Percentiles rank a stretch among this genome's conserved stretches.
Evolutionary conservation across 2,113 vertebrate genomes (phyloP).

Genomic region (Erinaceus europaeus): DNA sequence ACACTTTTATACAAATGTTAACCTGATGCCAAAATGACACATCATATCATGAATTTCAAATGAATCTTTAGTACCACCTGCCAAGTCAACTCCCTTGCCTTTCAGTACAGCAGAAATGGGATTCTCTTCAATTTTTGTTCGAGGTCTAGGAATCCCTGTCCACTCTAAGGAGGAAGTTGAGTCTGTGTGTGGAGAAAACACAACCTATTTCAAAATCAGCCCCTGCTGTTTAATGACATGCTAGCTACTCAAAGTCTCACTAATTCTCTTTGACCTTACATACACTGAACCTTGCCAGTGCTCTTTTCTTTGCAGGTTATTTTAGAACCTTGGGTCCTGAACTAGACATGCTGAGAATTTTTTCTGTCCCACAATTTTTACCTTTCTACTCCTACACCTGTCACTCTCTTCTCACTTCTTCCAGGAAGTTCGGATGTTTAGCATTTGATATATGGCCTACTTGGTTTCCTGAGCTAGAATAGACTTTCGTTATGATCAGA

Average conservation of each 20-base stretch:
- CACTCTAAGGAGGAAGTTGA: background rate
- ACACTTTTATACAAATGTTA: background rate
- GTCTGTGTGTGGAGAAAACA: background rate
- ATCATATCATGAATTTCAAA: background rate
- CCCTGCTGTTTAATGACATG: background rate
- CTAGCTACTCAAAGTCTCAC: background rate
- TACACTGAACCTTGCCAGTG: background rate
- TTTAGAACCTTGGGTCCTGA: background rate
- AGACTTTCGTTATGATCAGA: background rate
- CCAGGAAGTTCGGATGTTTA: background rate
- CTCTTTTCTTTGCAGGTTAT: background rate
- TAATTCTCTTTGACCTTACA: background rate
- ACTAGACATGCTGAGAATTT: background rate
- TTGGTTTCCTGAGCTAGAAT: background rate
- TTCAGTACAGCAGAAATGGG: background rate
- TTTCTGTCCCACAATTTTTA: too few relatives aligned
- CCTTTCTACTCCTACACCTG: background rate
- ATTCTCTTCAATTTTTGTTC: background rate
- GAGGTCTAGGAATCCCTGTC: accelerated
- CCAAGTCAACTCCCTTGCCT: background rate
- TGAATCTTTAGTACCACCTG: background rate
- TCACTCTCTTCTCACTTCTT: background rate
- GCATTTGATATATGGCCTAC: background rate
- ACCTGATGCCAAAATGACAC: background rate
- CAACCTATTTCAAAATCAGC: background rate